Evolutionary conservation across 2,113 vertebrate genomes (phyloP).

Genomic region (Chaenogobius annularis): DNA sequence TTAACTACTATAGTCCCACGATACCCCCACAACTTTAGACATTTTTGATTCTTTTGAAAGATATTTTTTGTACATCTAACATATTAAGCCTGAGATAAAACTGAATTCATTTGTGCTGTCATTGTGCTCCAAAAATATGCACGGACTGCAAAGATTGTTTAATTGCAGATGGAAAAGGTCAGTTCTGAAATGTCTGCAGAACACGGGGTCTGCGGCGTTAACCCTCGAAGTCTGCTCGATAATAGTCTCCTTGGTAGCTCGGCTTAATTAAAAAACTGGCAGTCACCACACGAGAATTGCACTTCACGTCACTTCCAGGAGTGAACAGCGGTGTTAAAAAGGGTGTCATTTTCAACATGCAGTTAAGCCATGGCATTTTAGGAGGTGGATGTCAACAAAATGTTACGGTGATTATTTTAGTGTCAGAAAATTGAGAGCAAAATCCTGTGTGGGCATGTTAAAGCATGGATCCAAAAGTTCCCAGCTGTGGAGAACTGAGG

Average conservation of each 20-base stretch:
- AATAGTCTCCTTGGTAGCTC: neutral
- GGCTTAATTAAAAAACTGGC: conserved; percentile 7
- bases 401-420: conserved; percentile 41
- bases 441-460: conserved; percentile 53
- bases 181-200: conserved; percentile 15
- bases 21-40: no score
- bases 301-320: neutral
- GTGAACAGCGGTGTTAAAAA: neutral
- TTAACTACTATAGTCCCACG: no score
- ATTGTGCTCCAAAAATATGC: no score
- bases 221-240: neutral
- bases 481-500: conserved; percentile 60
- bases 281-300: neutral
- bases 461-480: conserved; percentile 41
- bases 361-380: conserved; percentile 12
- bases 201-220: neutral
- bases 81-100: no score
- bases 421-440: conserved; percentile 40
- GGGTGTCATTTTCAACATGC: conserved; percentile 2
- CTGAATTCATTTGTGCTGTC: no score
- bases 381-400: conserved; percentile 42
- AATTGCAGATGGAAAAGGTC: conserved; percentile 30
- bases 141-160: neutral
- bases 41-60: neutral
- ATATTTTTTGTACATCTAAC: neutral